Base-by-base conservation (phyloP, 2,113 vertebrate genomes). In the Pomatorhinus ruficollis region DNA sequence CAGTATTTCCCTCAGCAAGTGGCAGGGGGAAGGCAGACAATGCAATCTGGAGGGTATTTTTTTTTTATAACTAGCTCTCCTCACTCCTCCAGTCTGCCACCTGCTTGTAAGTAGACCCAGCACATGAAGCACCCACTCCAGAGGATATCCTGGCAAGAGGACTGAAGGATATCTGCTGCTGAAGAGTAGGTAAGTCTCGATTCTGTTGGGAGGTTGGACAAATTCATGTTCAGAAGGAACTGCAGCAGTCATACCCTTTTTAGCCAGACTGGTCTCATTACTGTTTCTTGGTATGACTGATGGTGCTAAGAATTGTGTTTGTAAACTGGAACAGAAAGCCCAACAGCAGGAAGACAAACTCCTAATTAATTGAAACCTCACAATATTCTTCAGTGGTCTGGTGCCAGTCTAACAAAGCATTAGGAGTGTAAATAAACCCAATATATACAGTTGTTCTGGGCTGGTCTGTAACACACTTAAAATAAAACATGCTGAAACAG, bases 61-160 rank as follows among this genome's bases (percentile, higher is more conserved):
- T 93, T 94, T 94, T 95, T 68, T 92, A 37, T 87, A 92, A 91
- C 93, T 44, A 65, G 57, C 35, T 95, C 89, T 96, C 95, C 96
- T 95, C 95, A 95, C 96, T 96, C 89, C 96, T 91, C 86, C 94
- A 95, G 96, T 97, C 95, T 97, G 95, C 89, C 95, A 96, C 96
- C 94, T 95, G 94, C 91, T 94, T 20, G 4, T 84, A 64, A 82
- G 78, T 68, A 96, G 95, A 96, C 94, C 89, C 94, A 97, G 94
- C 95, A 95, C 91, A 95, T 0, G 3, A 96, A 96, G 89, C 91
- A 96, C 89, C 89, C 93, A 87, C 95, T 96, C 80, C 0, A 12
- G 81, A 93, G 80, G 65, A 94, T 83, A 90, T 91, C 83, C 93
- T 91, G 83, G 87, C 84, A 91, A 79, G 65, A 68, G 65, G 44